Conservation (phyloP, 2,888 invertebrate genomes). For the Zonitis immaculata region DNA sequence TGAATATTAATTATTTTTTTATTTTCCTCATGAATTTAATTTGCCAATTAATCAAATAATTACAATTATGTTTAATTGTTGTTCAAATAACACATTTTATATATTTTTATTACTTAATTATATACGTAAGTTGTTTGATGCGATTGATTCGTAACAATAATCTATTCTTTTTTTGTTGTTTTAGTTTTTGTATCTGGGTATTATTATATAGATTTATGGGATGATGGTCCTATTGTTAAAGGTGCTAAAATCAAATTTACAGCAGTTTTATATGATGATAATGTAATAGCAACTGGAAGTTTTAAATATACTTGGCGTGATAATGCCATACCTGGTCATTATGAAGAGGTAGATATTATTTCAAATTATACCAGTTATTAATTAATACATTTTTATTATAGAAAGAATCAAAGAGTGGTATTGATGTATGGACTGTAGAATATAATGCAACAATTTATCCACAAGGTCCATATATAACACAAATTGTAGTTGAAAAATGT, state of each 20-base stretch:
- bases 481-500: constrained; percentile 51
- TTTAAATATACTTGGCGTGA: constrained; percentile 61
- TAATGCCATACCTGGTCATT: constrained; percentile 54
- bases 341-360: constrained; percentile 45
- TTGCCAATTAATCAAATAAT: no score
- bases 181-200: constrained; percentile 26
- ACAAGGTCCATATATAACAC: constrained; percentile 57
- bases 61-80: no score
- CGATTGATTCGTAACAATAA: no score
- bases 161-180: no score
- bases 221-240: constrained; percentile 64
- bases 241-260: constrained; percentile 68
- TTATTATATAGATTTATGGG: constrained; percentile 53
- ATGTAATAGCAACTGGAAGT: constrained; percentile 45
- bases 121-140: no score
- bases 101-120: no score
- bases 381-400: constrained; percentile 29
- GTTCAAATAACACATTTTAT: no score
- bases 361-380: background rate
- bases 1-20: no score
- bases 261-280: constrained; percentile 53
- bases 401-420: constrained; percentile 51
- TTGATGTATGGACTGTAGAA: constrained; percentile 59
- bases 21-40: no score
- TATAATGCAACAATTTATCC: constrained; percentile 54